Percentiles rank a stretch among this genome's conserved stretches.
phyloP scores from a whole-genome alignment of 2,113 vertebrate species.

The Aviceda subcristata region DNA sequence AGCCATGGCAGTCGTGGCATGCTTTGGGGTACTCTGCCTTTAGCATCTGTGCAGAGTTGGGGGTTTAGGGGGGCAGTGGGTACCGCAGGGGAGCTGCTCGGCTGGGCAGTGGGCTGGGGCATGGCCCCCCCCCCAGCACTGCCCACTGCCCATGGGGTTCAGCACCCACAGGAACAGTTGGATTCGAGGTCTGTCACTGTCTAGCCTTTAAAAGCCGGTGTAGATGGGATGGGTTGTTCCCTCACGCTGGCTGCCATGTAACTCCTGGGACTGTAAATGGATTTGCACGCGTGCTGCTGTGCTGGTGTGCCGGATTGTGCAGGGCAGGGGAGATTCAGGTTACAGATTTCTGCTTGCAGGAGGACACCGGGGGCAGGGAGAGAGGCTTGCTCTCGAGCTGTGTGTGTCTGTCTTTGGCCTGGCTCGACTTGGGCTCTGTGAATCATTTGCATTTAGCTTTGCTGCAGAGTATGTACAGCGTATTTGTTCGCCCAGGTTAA shows the following conservation, averaged over 20 bases:
- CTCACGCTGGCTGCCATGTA: accelerated
- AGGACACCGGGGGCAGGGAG: background rate
- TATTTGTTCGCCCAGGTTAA: background rate
- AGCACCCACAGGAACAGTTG: background rate
- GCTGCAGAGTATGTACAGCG: background rate
- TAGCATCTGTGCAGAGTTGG: accelerated
- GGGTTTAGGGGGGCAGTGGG: no score
- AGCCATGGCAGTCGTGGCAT: background rate
- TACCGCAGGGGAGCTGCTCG: background rate
- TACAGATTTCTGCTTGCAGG: background rate
- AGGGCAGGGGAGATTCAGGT: background rate
- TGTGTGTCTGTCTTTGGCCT: background rate
- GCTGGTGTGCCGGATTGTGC: background rate
- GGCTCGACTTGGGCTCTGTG: background rate
- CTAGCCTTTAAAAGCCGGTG: background rate
- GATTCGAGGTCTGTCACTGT: background rate
- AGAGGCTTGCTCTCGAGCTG: background rate
- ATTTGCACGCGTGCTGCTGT: accelerated
- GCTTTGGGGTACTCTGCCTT: background rate
- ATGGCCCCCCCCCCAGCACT: background rate
- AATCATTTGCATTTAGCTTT: background rate
- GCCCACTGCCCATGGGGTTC: accelerated
- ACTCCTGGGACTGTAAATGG: accelerated
- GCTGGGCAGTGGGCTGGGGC: no score
- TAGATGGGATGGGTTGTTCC: accelerated